phyloP scores from a whole-genome alignment of 2,113 vertebrate species.

The Pica pica region DNA sequence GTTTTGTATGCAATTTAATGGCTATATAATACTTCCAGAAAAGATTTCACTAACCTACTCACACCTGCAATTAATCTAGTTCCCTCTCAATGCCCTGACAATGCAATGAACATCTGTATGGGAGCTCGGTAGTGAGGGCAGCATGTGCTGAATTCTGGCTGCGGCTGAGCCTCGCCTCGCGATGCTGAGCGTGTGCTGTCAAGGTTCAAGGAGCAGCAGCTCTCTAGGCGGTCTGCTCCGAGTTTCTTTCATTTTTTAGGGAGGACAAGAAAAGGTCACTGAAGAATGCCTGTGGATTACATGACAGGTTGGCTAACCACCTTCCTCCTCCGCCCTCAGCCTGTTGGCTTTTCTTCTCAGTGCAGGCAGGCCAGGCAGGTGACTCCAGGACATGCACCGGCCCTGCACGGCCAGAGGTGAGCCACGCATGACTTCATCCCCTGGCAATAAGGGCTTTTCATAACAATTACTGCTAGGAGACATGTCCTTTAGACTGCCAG shows the following conservation, averaged over 20 bases:
- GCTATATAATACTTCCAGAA: neutral
- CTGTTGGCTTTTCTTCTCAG: neutral
- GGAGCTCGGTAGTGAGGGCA: neutral
- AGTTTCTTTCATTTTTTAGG: neutral
- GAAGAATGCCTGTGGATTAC: neutral
- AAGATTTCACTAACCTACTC: constrained; percentile 46
- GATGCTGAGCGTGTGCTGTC: neutral
- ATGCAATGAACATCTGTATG: neutral
- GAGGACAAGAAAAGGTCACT: neutral
- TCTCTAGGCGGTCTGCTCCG: neutral
- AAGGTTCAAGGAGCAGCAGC: neutral
- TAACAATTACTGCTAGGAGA: neutral
- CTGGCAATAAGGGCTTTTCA: neutral
- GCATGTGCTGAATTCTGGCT: neutral
- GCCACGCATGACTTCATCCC: neutral
- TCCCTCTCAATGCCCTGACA: neutral
- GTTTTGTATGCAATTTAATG: neutral
- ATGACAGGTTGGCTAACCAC: neutral
- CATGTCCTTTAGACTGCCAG: neutral
- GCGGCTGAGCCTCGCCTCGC: neutral
- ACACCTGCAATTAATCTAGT: constrained; percentile 26
- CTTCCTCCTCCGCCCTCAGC: neutral
- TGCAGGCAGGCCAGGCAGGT: neutral
- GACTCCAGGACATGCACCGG: fast-evolving
- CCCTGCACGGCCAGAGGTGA: neutral